Evolutionary conservation across 2,113 vertebrate genomes (phyloP).

Genomic region (Falcunculus frontatus): DNA sequence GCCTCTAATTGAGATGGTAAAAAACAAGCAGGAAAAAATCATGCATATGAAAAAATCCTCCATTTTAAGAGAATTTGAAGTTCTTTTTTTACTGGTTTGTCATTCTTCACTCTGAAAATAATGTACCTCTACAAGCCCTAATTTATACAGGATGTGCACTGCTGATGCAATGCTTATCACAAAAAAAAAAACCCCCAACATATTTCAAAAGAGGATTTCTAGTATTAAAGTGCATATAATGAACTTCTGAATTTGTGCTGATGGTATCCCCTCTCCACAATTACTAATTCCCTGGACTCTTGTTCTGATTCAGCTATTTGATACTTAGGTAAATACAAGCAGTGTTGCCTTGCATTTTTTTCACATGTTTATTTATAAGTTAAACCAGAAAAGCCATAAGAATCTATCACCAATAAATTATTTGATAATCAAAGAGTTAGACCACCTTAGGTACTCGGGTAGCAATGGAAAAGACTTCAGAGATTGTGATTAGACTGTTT

Average conservation of each 20-base stretch:
- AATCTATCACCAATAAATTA: neutral
- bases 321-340: neutral
- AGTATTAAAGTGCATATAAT: neutral
- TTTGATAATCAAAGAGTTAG: neutral
- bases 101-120: neutral
- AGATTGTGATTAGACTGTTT: neutral
- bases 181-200: neutral
- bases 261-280: neutral
- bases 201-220: neutral
- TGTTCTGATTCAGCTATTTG: neutral
- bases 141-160: neutral
- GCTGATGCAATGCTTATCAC: accelerated
- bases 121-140: neutral
- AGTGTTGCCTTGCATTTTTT: neutral
- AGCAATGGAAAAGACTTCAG: neutral
- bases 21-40: neutral
- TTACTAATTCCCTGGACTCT: neutral
- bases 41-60: neutral
- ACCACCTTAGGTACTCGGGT: neutral
- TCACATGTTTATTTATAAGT: neutral
- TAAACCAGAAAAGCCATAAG: neutral
- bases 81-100: neutral
- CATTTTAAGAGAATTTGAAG: neutral
- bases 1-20: neutral
- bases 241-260: neutral